Evolutionary conservation across 2,113 vertebrate species (phyloP).

Genomic region (Dromas ardeola): DNA sequence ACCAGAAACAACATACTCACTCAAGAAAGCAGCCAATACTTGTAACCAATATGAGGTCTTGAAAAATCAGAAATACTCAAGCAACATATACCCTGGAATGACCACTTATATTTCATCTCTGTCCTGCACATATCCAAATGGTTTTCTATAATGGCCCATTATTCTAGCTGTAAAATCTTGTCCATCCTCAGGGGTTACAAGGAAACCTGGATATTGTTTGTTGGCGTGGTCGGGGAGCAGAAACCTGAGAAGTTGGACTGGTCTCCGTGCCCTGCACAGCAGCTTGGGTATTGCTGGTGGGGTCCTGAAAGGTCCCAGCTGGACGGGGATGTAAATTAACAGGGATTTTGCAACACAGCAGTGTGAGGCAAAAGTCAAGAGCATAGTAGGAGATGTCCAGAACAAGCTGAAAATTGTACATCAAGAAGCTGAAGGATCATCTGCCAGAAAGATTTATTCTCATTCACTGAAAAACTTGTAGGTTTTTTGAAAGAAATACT

Average conservation of each 20-base stretch:
- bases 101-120: not conserved
- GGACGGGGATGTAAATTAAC: not conserved
- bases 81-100: not conserved
- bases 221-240: not conserved
- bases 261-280: fast-evolving
- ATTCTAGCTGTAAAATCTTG: not conserved
- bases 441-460: not conserved
- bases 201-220: not conserved
- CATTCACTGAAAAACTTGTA: not conserved
- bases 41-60: not conserved
- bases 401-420: not conserved
- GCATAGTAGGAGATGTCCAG: not conserved
- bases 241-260: not conserved
- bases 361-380: not conserved
- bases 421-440: not conserved
- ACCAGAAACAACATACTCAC: not conserved
- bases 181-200: not conserved
- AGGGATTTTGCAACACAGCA: not conserved
- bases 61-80: not conserved
- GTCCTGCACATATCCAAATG: not conserved
- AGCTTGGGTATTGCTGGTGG: not conserved
- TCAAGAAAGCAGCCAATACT: not conserved
- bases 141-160: not conserved
- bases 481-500: not conserved
- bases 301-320: not conserved